Evolutionary conservation across 2,113 vertebrate species (phyloP).

Genomic region (Trichomycterus rosablanca): DNA sequence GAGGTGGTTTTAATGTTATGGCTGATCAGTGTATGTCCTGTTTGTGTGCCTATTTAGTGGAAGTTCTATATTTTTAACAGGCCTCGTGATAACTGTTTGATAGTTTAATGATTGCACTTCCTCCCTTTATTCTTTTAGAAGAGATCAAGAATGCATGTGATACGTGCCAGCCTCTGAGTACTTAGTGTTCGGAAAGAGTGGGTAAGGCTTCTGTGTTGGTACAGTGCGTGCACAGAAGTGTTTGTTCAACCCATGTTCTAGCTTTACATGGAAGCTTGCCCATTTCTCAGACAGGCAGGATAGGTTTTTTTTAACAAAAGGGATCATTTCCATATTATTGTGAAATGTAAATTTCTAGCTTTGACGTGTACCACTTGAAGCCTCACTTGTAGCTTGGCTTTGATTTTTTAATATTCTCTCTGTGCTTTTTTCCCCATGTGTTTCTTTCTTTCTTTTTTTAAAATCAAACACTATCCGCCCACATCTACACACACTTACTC

Average conservation of each 20-base stretch:
- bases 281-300: background rate
- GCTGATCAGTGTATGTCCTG: no score
- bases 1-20: no score
- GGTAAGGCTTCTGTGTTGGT: constrained; percentile 3
- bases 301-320: background rate
- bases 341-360: constrained; percentile 17
- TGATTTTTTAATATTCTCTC: constrained; percentile 1
- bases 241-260: constrained; percentile 3
- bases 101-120: no score
- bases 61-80: no score
- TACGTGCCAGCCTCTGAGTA: background rate
- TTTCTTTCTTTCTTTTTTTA: constrained; percentile 16
- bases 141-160: background rate
- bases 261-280: constrained; percentile 11
- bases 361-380: constrained; percentile 33
- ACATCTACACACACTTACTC: constrained; percentile 23
- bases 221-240: background rate
- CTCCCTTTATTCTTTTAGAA: background rate
- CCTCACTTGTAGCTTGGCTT: constrained; percentile 9
- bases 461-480: constrained; percentile 28
- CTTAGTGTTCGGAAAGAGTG: background rate
- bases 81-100: no score
- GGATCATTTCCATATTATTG: constrained; percentile 21
- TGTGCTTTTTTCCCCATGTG: background rate
- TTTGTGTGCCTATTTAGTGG: no score